Base-by-base conservation (phyloP, 1,140 invertebrate genomes). In the Tetramorium alpestre region DNA sequence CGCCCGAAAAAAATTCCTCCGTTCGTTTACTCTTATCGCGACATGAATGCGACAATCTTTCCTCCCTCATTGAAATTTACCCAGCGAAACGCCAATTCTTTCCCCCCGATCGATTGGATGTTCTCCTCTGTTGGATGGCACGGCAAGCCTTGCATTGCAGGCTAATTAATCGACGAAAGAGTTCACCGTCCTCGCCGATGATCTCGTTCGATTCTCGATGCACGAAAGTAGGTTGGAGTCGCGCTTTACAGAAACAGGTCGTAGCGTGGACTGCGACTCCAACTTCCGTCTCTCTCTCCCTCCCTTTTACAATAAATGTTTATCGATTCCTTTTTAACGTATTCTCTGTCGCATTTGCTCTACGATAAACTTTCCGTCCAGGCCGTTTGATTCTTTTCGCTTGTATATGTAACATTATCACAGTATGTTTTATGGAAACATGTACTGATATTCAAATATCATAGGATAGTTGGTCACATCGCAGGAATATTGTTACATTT, bases 191-290 rank as follows among this genome's bases (percentile, higher is more conserved):
- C 13, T 38, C 70, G 73, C 10, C 44, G 22, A 16, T 16, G 16
- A 3, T 58, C 67, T 44, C 41, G 33, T 70, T 81, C 64, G 62
- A 67, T 67, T 44, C 49, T 80, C 58, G 87, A 91, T 82, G 87
- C 81, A 78, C 73, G 91, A 87, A 91, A 88, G 87, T 92, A 89
- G 91, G 69, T 90, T 90, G 90, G 25, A 89, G 78, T 89, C 90
- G 86, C 76, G 89, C 89, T 91, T 93, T 87, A 89, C 87, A 90
- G 88, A 92, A 93, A 87, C 91, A 84, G 91, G 90, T 92, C 92
- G 90, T 92, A 92, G 85, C 92, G 90, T 92, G 92, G 85, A 84
- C 77, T n/a, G 49, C 11, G 7, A n/a, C 64, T 41, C 18, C 33
- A 33, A 33, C 33, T 33, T 33, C 33, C 10, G 3, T 67, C 33